Evolutionary conservation across 2,797 vertebrate species (phyloP), one percentile per base, ranked within the genome.

Genomic region (Thunnus albacares): DNA sequence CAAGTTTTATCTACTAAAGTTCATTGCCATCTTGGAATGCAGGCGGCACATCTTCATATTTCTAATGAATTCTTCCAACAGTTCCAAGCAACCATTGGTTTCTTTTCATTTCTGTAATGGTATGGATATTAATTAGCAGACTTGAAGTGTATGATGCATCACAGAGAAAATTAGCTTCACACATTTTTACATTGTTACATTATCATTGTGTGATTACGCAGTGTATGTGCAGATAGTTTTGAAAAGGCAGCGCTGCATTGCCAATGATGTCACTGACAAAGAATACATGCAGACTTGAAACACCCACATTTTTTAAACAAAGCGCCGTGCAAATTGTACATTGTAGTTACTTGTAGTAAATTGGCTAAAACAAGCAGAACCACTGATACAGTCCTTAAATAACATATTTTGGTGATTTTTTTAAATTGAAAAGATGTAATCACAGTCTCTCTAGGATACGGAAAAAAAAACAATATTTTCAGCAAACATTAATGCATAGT

Each of bases 181-280:
- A 2, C 2, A 22, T 57, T 73, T 62, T 62, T 58, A 9, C 8
- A 38, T 14, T 24, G n/a, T 63, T 47, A 51, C 14, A 30, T 63
- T 35, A 20, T 22, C 7, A 60, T 59, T 81, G 57, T 77, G 41
- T 13, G 13, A 53, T 65, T 58, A 24, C 43, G 45, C n/a, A 35
- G 35, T 60, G 49, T 22, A 66, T 59, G 43, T 38, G 58, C 20
- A 51, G 12, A 1, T 24, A 10, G 47, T 28, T 59, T 60, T 52
- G 1, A 58, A 9, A 45, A 20, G 6, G 38, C n/a, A 51, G 18
- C 22, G 28, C 26, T 47, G 47, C 47, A 47, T 61, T 67, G 53
- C 57, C 6, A 28, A 38, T 51, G 7, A 30, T 45, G 17, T 65
- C 24, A 45, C 26, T 22, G 13, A 47, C 11, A 60, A 12, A 75